Evolutionary conservation across 1,140 invertebrate genomes (phyloP).

Genomic region (Stenopsyche tienmushanensis): DNA sequence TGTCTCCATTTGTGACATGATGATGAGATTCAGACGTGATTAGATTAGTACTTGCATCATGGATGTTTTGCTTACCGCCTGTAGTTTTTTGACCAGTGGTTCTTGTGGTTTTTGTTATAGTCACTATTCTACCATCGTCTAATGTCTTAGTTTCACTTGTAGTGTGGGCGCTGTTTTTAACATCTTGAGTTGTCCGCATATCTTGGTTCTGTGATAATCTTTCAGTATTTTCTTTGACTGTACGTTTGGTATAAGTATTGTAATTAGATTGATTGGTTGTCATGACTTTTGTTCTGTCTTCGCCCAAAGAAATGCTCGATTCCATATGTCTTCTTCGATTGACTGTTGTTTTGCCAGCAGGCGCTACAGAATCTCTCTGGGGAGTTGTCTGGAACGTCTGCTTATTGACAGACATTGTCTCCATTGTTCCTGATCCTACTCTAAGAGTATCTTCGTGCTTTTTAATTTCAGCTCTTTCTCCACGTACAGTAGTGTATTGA

Average conservation of each 20-base stretch:
- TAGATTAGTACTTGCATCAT: constrained; percentile 34
- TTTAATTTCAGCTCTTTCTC: constrained; percentile 58
- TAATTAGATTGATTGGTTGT: constrained; percentile 64
- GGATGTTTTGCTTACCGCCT: constrained; percentile 22
- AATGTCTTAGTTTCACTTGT: constrained; percentile 50
- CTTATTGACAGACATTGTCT: constrained; percentile 54
- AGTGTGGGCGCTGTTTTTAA: constrained; percentile 34
- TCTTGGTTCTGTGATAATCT: constrained; percentile 47
- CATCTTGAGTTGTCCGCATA: constrained; percentile 21
- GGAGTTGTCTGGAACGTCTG: constrained; percentile 54
- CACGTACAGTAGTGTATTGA: constrained; percentile 46
- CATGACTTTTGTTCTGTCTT: constrained; percentile 55
- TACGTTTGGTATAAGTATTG: constrained; percentile 59
- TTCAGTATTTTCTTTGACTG: constrained; percentile 44
- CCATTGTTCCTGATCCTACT: constrained; percentile 56
- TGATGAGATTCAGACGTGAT: constrained; percentile 33
- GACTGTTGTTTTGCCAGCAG: constrained; percentile 31
- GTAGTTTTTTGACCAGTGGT: constrained; percentile 41
- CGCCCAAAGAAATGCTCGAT: constrained; percentile 64
- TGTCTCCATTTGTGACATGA: constrained; percentile 34
- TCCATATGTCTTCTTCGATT: constrained; percentile 60
- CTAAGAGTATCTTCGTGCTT: constrained; percentile 58
- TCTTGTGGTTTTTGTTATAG: constrained; percentile 55
- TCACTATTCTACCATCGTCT: constrained; percentile 57
- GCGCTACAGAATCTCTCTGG: constrained; percentile 44